Evolutionary conservation across 2,797 vertebrate genomes (phyloP), one percentile per base, ranked within the genome.

Genomic region (Varecia variegata): DNA sequence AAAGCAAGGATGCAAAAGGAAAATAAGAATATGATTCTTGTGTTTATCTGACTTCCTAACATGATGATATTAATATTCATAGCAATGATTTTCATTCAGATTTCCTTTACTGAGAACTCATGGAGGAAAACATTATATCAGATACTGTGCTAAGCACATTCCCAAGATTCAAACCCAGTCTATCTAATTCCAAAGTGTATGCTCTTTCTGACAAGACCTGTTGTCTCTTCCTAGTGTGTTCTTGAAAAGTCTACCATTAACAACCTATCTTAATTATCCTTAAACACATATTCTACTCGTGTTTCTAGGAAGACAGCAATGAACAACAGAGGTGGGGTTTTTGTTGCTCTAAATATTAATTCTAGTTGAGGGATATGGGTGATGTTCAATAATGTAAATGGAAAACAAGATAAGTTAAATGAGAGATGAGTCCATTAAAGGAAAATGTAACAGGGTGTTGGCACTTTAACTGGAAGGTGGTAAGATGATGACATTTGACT

Each of bases 11-110:
- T 27, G 32, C 18, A 2, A 27, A 18, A 54, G 13, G 32, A 32
- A 83, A 68, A 2, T 27, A 5, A 83, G 38, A 32, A 38, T 15
- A 12, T 7, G 47, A 6, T 47, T 23, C 4, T 12, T 10, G 9
- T 12, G 7, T 9, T 32, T 23, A 7, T 40, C 32, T 68, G 56
- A 38, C 45, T 54, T 65, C 50, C 74, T 82, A 1, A 12, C 11
- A 4, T 8, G 79, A 6, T 40, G 3, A 5, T 35, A 15, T 45
- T 73, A 0, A 0, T 3, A 30, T 15, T 30, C 0, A 0, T 18
- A 35, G 32, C n/a, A 0, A 0, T 17, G 38, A 27, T 7, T 17
- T 17, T n/a, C 38, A 1, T 88, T 32, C 35, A 80, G 40, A 10
- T 14, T 76, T 62, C 30, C 60, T 56, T 68, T 38, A 2, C 3